A percentile compares a stretch with the other conserved stretches of the same genome.
Evolutionary conservation across 2,113 vertebrate species (phyloP).

Genomic region (Miniopterus natalensis): DNA sequence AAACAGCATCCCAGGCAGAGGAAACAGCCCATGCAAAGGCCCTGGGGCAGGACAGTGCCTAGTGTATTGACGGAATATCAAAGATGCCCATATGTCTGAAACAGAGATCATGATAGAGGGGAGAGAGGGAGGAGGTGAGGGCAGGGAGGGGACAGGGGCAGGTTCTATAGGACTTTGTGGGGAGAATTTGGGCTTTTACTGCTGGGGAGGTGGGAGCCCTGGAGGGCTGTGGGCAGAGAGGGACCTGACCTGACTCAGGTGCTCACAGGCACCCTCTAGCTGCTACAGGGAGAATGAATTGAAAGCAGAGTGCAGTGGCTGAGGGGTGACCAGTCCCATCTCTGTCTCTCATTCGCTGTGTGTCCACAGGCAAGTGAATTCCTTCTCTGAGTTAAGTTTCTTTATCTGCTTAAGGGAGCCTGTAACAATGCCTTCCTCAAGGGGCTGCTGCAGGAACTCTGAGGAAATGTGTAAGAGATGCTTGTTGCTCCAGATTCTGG

Average conservation of each 20-base stretch:
- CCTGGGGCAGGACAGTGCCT: background rate
- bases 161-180: background rate
- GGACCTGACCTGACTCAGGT: too few species aligned
- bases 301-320: background rate
- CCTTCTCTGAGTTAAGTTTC: background rate
- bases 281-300: background rate
- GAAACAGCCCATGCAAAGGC: background rate
- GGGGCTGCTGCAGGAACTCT: background rate
- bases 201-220: background rate
- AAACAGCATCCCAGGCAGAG: background rate
- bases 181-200: background rate
- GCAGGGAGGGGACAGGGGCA: rapidly evolving
- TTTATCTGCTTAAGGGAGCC: background rate
- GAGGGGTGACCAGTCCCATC: background rate
- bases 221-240: background rate
- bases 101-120: background rate
- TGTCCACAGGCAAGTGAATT: background rate
- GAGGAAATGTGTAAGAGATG: background rate
- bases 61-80: rapidly evolving
- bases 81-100: rapidly evolving
- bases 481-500: background rate
- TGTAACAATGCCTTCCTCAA: background rate
- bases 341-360: background rate
- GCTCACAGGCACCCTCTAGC: background rate
- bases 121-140: background rate